Base-by-base conservation (phyloP, 2,888 invertebrate genomes). In the Frankliniella intonsa region DNA sequence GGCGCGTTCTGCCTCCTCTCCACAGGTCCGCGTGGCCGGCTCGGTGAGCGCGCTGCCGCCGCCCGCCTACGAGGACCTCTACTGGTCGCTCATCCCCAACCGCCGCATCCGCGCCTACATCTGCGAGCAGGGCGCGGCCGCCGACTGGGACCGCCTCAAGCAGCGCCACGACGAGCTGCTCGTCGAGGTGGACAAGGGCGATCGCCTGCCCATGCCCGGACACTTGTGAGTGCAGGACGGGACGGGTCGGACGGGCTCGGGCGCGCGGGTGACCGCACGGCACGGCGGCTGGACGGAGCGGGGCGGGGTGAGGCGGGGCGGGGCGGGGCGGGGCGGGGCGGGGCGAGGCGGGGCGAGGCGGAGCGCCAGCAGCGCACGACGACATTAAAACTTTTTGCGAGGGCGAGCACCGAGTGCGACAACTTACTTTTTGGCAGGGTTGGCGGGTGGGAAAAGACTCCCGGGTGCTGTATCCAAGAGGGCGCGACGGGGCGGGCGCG, bases 21-120 rank as follows among this genome's bases (percentile, higher is more conserved):
- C 62, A n/a, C 69, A 69, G 69, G 69, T 76, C 22, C 69, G 69
- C 25, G 25, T 76, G 22, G 69, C 22, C 22, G 69, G 69, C 25
- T 8, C 69, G 25, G 69, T 76, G 69, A 22, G 12, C 11, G 22
- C 69, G 69, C 69, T 25, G 69, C 22, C 25, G 22, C 11, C 69
- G 22, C 8, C 69, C 22, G 69, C n/a, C 69, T 76, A 22, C 69
- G 69, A 76, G 69, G 69, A 76, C 69, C 69, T 76, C 22, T 76
- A 76, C 69, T 76, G 69, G 69, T 22, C 69, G 69, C 69, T 76
- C 25, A 76, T 76, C 25, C 69, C 69, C 25, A 76, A 76, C 69
- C 69, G 69, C 1, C 69, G 69, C 69, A 76, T 76, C 69, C 69
- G 69, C 69, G 69, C 69, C 69, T 76, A 76, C 69, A 76, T 76